Percentiles rank a stretch among this genome's conserved stretches.
phyloP scores from a whole-genome alignment of 2,113 vertebrate species.

The Rhinoptilus africanus region DNA sequence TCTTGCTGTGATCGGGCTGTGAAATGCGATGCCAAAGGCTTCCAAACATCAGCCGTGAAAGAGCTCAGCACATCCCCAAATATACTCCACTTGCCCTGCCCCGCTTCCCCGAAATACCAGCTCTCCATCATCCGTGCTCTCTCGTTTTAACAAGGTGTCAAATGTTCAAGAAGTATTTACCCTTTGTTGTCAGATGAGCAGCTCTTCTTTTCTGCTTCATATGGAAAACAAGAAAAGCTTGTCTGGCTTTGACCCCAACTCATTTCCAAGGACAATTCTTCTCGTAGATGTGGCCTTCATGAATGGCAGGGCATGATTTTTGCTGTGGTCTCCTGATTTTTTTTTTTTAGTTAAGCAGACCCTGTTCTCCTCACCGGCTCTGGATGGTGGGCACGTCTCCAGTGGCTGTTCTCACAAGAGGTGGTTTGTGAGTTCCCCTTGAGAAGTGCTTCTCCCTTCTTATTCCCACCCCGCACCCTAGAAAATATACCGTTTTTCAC shows the following conservation, averaged over 20 bases:
- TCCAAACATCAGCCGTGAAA: not conserved
- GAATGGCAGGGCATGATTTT: not conserved
- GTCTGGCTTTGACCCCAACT: not conserved
- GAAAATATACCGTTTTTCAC: not conserved
- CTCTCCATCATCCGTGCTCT: not conserved
- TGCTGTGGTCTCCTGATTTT: not conserved
- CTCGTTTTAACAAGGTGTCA: not conserved
- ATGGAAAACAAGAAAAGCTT: not conserved
- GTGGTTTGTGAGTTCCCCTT: not conserved
- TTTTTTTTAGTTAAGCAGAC: not conserved
- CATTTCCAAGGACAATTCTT: not conserved
- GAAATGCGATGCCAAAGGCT: not conserved
- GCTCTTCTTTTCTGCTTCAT: not conserved
- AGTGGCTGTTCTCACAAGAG: not conserved
- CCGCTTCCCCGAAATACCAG: too few relatives aligned
- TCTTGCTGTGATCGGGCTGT: not conserved
- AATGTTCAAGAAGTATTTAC: not conserved
- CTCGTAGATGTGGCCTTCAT: not conserved
- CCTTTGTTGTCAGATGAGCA: not conserved
- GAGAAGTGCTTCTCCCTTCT: not conserved
- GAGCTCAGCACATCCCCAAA: not conserved
- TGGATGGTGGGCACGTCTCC: not conserved
- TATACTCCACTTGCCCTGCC: not conserved
- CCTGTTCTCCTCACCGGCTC: fast-evolving
- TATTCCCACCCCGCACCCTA: not conserved